These are phyloP conservation scores for Paragorgia papillata DNA, from an alignment of 92 coral and sea anemone genomes.

Conservation along the genomic window DNA sequence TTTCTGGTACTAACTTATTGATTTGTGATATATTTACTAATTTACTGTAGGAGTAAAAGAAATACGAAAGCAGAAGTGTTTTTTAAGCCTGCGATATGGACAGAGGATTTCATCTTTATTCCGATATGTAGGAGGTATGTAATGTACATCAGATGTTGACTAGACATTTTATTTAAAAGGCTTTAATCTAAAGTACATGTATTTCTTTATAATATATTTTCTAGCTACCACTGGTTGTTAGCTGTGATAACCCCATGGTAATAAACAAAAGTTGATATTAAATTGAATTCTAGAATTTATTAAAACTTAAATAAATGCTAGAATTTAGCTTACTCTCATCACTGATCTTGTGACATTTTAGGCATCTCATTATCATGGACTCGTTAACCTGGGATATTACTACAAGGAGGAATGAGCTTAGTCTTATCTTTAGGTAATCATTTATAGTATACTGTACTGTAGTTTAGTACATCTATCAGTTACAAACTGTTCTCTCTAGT, in stretches of 20 bases:
- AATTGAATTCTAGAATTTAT: too few species aligned
- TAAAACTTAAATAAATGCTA: too few species aligned
- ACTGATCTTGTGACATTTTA: too few species aligned
- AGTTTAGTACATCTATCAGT: too few species aligned
- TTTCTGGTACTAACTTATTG: too few species aligned
- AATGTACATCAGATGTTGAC: background rate
- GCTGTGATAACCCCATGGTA: constrained; percentile 12
- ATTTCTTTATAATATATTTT: background rate
- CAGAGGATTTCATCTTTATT: too few species aligned
- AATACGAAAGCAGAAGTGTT: background rate
- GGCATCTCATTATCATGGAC: constrained; percentile 74
- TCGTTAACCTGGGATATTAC: constrained; percentile 72
- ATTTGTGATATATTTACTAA: too few species aligned
- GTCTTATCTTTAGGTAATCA: constrained; percentile 8
- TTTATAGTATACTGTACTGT: too few species aligned
- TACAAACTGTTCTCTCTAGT: too few species aligned
- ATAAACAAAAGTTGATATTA: background rate
- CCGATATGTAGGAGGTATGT: background rate
- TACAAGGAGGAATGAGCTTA: constrained; percentile 31
- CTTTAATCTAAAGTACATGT: background rate
- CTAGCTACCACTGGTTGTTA: too few species aligned
- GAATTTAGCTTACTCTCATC: too few species aligned
- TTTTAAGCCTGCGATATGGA: background rate
- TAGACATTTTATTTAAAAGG: background rate
- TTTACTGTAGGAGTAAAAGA: constrained; percentile 5